phyloP scores from a whole-genome alignment of 2,888 invertebrate genomes.

The Lasius fuliginosus region DNA sequence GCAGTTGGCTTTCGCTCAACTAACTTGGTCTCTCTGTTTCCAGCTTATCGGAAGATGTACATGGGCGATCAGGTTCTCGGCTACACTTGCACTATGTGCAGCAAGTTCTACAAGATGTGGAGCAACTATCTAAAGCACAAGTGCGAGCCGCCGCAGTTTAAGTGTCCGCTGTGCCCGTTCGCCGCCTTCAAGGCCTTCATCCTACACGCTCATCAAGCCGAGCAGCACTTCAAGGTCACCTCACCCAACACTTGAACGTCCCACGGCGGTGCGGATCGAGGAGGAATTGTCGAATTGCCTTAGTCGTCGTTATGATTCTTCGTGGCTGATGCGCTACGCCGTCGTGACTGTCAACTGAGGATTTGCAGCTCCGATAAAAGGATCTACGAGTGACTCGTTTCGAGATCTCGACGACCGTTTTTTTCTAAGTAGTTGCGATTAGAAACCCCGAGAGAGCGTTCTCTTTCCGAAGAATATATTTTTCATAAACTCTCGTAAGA shows the following conservation, averaged over 20 bases:
- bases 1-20: not conserved
- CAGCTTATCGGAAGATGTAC: conserved; percentile 86
- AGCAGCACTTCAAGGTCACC: conserved; percentile 85
- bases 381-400: conserved; percentile 16
- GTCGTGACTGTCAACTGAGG: not conserved
- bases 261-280: conserved; percentile 10
- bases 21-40: conserved; percentile 79
- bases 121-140: conserved; percentile 86
- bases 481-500: conserved; percentile 40
- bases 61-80: conserved; percentile 85
- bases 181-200: conserved; percentile 86
- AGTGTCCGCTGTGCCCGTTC: conserved; percentile 85
- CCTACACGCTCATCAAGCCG: conserved; percentile 86
- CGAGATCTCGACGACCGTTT: conserved; percentile 44
- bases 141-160: conserved; percentile 85
- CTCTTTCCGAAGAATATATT: conserved; percentile 42
- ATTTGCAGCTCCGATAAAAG: conserved; percentile 3
- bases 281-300: conserved; percentile 66
- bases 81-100: conserved; percentile 86
- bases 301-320: conserved; percentile 63
- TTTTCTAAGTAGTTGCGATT: conserved; percentile 38
- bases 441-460: conserved; percentile 21
- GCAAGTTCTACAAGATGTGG: conserved; percentile 87
- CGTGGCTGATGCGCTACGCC: conserved; percentile 37
- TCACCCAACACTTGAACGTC: conserved; percentile 81